Percentiles rank a stretch among this genome's conserved stretches.
These are phyloP conservation scores for Sebastolobus alascanus DNA, from an alignment of 2,797 vertebrate genomes.

Conservation along the genomic window DNA sequence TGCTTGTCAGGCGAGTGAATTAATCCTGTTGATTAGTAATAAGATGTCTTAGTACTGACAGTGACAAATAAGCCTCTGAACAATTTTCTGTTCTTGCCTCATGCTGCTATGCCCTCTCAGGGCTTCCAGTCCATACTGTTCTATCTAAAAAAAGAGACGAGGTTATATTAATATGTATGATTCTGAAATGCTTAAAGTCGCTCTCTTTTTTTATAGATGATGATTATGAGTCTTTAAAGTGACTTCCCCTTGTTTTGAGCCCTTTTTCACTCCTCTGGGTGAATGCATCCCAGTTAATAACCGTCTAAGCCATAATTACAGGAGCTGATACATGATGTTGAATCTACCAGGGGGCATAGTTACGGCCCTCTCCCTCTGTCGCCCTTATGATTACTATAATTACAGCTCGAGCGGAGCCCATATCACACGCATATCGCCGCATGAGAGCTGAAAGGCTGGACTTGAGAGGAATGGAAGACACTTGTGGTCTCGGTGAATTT, in stretches of 20 bases:
- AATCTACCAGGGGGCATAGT: conserved; percentile 60
- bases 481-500: conserved; percentile 58
- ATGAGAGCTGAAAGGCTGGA: conserved; percentile 49
- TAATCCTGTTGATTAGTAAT: conserved; percentile 28
- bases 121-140: neutral
- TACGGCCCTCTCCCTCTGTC: conserved; percentile 44
- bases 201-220: conserved; percentile 2
- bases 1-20: conserved; percentile 26
- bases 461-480: conserved; percentile 38
- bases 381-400: conserved; percentile 68
- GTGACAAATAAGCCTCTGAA: conserved; percentile 11
- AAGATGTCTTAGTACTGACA: conserved; percentile 7
- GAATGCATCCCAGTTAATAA: conserved; percentile 58
- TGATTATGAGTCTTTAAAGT: conserved; percentile 33
- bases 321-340: conserved; percentile 63
- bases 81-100: neutral
- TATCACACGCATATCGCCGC: conserved; percentile 53
- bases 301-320: conserved; percentile 65
- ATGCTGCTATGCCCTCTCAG: neutral
- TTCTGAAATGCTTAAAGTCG: conserved; percentile 21
- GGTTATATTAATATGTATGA: conserved; percentile 13
- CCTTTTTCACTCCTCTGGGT: conserved; percentile 19
- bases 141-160: neutral
- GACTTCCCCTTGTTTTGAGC: conserved; percentile 21
- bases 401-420: conserved; percentile 47